Evolutionary conservation across 2,797 vertebrate genomes (phyloP).

Genomic region (Parauchenoglanis punctatus): DNA sequence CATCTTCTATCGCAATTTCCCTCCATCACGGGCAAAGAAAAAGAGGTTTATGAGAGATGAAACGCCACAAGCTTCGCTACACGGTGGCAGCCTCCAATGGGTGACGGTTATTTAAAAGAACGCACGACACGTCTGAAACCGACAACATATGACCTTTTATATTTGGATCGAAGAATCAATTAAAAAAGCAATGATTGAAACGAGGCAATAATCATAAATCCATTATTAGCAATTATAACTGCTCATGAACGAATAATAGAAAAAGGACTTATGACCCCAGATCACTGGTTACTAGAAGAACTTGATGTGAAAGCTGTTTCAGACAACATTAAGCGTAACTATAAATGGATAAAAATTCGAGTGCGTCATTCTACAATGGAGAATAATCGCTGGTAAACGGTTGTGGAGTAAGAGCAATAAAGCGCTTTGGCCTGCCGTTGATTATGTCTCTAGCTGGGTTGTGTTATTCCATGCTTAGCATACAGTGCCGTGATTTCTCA

Average conservation of each 20-base stretch:
- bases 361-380: background rate
- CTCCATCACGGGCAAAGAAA: slow-evolving; percentile 48
- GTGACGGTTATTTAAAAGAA: background rate
- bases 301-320: background rate
- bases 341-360: background rate
- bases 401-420: background rate
- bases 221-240: too few relatives aligned
- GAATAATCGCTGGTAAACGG: background rate
- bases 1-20: slow-evolving; percentile 53
- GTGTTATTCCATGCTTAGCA: background rate
- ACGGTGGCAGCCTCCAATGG: background rate
- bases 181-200: too few relatives aligned
- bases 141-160: too few relatives aligned
- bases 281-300: background rate
- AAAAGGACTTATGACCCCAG: background rate
- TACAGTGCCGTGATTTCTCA: background rate
- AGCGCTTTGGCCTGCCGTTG: background rate
- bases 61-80: slow-evolving; percentile 22
- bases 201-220: too few relatives aligned
- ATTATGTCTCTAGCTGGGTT: background rate
- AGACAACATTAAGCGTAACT: background rate
- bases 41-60: slow-evolving; percentile 40
- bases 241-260: background rate
- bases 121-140: too few relatives aligned
- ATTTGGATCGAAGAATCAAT: too few relatives aligned